Evolutionary conservation across 1,140 invertebrate genomes (phyloP).

Genomic region (Drosophila fuyamai): DNA sequence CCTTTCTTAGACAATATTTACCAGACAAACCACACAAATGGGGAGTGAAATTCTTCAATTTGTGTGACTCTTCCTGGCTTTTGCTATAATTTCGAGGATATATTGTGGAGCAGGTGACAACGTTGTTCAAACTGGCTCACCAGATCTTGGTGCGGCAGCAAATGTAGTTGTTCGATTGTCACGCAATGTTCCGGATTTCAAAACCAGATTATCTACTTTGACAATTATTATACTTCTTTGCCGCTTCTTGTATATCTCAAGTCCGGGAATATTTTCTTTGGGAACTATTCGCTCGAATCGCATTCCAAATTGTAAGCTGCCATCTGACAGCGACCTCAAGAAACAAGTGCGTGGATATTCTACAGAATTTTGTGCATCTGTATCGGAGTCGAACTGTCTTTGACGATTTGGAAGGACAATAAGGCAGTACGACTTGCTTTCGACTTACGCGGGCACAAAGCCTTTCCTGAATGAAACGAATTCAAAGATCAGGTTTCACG

Average conservation of each 20-base stretch:
- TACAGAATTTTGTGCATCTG: slow-evolving; percentile 8
- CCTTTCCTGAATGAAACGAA: too few species aligned
- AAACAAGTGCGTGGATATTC: slow-evolving; percentile 29
- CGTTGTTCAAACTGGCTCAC: slow-evolving; percentile 21
- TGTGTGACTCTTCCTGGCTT: neutral
- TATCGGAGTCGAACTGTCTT: too few species aligned
- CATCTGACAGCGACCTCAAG: slow-evolving; percentile 23
- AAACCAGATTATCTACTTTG: too few species aligned
- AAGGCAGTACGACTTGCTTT: too few species aligned
- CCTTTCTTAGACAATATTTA: slow-evolving; percentile 7
- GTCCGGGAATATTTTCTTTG: slow-evolving; percentile 16
- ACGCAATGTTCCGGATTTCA: neutral
- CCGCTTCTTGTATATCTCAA: slow-evolving; percentile 9
- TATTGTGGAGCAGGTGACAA: slow-evolving; percentile 25
- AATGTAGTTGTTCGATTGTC: slow-evolving; percentile 13
- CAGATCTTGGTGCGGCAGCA: slow-evolving; percentile 20
- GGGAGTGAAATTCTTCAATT: slow-evolving; percentile 5
- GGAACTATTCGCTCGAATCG: slow-evolving; percentile 22
- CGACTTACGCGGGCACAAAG: too few species aligned
- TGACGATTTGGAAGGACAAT: too few species aligned
- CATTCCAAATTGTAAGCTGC: slow-evolving; percentile 26
- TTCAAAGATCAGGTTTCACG: too few species aligned
- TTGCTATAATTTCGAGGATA: slow-evolving; percentile 42
- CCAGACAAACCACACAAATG: slow-evolving; percentile 4
- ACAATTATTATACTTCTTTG: neutral